Conservation (phyloP, 2,888 invertebrate genomes). For the Sminthurides aquaticus region DNA sequence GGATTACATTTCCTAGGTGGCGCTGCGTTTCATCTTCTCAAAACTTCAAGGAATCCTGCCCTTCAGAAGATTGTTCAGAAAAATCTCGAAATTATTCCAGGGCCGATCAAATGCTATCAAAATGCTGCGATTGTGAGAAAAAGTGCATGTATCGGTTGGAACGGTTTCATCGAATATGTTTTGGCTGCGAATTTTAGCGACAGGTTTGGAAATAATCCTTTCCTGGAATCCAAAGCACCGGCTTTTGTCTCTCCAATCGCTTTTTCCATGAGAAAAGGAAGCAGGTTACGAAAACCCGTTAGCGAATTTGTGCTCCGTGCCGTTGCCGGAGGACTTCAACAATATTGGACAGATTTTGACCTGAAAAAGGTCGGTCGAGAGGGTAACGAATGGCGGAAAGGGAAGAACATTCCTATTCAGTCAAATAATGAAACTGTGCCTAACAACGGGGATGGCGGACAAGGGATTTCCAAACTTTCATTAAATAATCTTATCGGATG, state of each 20-base stretch:
- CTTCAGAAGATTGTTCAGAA: not conserved
- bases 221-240: not conserved
- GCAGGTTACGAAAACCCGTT: not conserved
- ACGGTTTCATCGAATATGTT: not conserved
- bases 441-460: too few species aligned
- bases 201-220: not conserved
- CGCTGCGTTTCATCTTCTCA: not conserved
- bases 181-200: not conserved
- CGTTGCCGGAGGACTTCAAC: not conserved
- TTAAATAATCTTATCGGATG: not conserved
- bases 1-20: not conserved
- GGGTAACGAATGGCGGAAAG: not conserved
- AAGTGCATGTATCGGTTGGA: not conserved
- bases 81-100: not conserved
- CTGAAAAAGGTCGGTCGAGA: not conserved
- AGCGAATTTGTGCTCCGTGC: not conserved
- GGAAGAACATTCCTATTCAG: not conserved
- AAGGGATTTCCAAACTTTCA: too few species aligned
- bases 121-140: not conserved
- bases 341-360: not conserved
- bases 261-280: not conserved
- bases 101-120: not conserved
- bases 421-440: too few species aligned
- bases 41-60: slow-evolving; percentile 7
- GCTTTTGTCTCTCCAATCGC: not conserved